Conservation (phyloP, 2,888 invertebrate species). For the Lumbricus terrestris region DNA sequence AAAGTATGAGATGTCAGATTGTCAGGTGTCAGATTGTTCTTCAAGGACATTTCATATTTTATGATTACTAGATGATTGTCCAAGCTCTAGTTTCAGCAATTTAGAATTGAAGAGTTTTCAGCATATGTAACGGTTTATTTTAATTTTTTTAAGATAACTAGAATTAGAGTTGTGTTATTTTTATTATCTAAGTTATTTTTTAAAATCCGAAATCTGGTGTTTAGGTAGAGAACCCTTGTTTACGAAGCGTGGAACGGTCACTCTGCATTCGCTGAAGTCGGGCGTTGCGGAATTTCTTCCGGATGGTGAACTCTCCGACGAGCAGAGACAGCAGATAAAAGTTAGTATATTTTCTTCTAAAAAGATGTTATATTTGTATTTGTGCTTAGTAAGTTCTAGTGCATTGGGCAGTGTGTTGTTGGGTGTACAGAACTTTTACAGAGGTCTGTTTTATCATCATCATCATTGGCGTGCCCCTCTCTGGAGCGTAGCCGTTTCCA, state of each 20-base stretch:
- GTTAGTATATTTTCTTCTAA: slow-evolving; percentile 22
- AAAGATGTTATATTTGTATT: not conserved
- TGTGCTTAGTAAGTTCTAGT: no score
- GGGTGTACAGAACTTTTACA: no score
- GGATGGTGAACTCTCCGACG: slow-evolving; percentile 19
- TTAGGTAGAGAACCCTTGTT: slow-evolving; percentile 19
- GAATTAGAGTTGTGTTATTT: no score
- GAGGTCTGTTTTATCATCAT: no score
- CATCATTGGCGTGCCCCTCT: no score
- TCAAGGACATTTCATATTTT: not conserved
- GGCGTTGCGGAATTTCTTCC: slow-evolving; percentile 25
- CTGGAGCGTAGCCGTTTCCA: no score
- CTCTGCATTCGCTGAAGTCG: slow-evolving; percentile 32
- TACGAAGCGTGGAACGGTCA: slow-evolving; percentile 27
- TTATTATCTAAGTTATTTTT: no score
- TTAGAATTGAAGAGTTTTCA: not conserved
- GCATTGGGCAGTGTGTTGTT: no score
- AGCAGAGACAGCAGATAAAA: slow-evolving; percentile 19
- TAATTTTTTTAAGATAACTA: not conserved
- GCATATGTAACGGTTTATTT: not conserved
- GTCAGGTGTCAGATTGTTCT: not conserved
- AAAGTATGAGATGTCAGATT: not conserved
- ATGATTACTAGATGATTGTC: not conserved
- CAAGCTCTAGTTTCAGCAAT: not conserved
- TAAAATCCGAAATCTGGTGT: not conserved